These are phyloP conservation scores for Globia sparganii DNA, from an alignment of 2,888 invertebrate species.

Conservation along the genomic window DNA sequence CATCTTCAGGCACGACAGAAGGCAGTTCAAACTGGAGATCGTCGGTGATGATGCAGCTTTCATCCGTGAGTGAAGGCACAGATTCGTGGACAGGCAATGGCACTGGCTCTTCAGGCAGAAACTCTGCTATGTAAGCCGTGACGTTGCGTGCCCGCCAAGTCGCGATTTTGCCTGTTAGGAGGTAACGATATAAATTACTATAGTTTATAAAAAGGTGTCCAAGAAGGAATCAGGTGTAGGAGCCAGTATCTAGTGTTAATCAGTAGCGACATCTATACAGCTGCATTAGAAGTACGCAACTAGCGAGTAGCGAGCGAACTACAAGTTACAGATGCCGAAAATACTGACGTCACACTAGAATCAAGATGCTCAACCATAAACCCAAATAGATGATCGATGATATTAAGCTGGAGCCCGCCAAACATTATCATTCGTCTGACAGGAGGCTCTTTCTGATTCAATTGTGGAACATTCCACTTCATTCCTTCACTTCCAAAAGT, in stretches of 20 bases:
- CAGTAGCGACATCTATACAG: slow-evolving; percentile 28
- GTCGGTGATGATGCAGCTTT: slow-evolving; percentile 80
- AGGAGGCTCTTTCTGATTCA: background rate
- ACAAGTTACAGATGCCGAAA: slow-evolving; percentile 5
- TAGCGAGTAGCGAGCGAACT: slow-evolving; percentile 5
- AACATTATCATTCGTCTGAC: background rate
- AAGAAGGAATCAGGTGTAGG: no score
- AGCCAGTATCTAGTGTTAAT: background rate
- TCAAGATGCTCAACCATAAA: background rate
- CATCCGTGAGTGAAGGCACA: slow-evolving; percentile 87
- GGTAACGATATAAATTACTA: background rate
- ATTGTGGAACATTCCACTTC: background rate
- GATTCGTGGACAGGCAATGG: slow-evolving; percentile 92
- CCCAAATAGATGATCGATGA: background rate
- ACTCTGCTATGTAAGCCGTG: slow-evolving; percentile 92
- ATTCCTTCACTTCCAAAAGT: background rate
- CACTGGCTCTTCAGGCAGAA: slow-evolving; percentile 93
- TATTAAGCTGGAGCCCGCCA: background rate
- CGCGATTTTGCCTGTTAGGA: slow-evolving; percentile 84
- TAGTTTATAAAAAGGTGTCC: background rate
- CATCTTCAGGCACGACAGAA: slow-evolving; percentile 80
- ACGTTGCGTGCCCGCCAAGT: slow-evolving; percentile 93
- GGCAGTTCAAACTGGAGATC: slow-evolving; percentile 84
- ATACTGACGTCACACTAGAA: slow-evolving; percentile 17
- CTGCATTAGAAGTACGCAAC: background rate